These are phyloP conservation scores for Vipera ursinii DNA, from an alignment of 2,797 vertebrate species.

Conservation along the genomic window DNA sequence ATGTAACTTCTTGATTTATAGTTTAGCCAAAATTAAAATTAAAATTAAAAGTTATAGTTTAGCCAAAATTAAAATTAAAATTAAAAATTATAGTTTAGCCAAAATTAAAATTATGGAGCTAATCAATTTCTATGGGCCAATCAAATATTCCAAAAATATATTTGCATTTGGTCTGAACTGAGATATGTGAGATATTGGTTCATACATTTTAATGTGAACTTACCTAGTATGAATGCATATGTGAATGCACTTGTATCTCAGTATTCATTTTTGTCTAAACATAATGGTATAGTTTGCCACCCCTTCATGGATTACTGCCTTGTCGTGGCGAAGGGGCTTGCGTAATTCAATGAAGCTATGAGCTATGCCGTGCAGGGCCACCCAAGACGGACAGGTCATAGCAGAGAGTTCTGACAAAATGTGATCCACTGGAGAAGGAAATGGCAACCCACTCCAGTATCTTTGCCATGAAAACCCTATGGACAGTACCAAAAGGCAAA, in stretches of 20 bases:
- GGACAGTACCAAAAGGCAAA: too few relatives aligned
- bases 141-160: not conserved
- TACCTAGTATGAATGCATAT: not conserved
- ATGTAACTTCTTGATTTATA: conserved; percentile 1
- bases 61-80: not conserved
- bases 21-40: conserved; percentile 2
- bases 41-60: not conserved
- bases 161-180: not conserved
- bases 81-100: not conserved
- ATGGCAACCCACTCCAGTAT: too few relatives aligned
- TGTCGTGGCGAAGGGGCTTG: too few relatives aligned
- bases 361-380: too few relatives aligned
- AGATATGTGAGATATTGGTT: not conserved
- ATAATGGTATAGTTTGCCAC: not conserved
- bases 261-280: not conserved
- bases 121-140: conserved; percentile 4
- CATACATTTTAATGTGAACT: not conserved
- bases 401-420: too few relatives aligned
- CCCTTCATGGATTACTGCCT: too few relatives aligned
- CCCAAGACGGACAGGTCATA: too few relatives aligned
- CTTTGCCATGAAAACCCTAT: too few relatives aligned
- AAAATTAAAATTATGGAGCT: conserved; percentile 7
- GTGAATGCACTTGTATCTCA: not conserved
- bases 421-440: too few relatives aligned
- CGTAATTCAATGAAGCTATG: too few relatives aligned